These are phyloP conservation scores for Psittacula echo DNA, from an alignment of 2,797 vertebrate species.

Conservation along the genomic window DNA sequence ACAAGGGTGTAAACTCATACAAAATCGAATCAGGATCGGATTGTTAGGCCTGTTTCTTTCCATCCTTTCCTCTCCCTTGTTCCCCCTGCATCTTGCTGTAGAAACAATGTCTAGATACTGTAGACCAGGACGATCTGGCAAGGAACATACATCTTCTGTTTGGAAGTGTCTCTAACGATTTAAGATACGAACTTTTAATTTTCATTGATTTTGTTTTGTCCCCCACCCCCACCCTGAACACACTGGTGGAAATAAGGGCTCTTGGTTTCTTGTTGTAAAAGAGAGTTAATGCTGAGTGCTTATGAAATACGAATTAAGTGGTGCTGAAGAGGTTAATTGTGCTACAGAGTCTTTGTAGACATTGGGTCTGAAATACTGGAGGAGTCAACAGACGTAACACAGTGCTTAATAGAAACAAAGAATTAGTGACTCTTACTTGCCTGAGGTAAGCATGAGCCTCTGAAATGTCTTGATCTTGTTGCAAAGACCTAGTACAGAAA, in stretches of 20 bases:
- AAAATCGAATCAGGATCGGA: fast-evolving
- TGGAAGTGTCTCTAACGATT: too few relatives aligned
- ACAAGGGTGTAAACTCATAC: background rate
- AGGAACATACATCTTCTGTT: fast-evolving
- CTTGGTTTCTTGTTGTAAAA: background rate
- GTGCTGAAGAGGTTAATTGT: conserved; percentile 19
- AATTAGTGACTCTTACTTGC: conserved; percentile 65
- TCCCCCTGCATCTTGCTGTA: background rate
- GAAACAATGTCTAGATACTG: fast-evolving
- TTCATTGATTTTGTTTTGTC: background rate
- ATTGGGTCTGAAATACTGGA: background rate
- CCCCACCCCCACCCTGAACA: fast-evolving
- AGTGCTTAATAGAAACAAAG: conserved; percentile 63
- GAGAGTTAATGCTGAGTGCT: background rate
- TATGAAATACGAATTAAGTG: background rate
- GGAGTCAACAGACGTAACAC: conserved; percentile 25
- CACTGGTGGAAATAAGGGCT: background rate
- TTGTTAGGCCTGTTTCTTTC: fast-evolving
- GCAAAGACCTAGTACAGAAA: conserved; percentile 48
- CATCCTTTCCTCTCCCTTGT: background rate
- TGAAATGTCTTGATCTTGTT: conserved; percentile 66
- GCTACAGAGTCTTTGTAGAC: background rate
- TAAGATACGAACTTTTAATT: background rate
- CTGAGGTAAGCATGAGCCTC: conserved; percentile 57
- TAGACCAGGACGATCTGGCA: background rate